Evolutionary conservation across 1,140 invertebrate genomes (phyloP).

Genomic region (Holotrichia oblita): DNA sequence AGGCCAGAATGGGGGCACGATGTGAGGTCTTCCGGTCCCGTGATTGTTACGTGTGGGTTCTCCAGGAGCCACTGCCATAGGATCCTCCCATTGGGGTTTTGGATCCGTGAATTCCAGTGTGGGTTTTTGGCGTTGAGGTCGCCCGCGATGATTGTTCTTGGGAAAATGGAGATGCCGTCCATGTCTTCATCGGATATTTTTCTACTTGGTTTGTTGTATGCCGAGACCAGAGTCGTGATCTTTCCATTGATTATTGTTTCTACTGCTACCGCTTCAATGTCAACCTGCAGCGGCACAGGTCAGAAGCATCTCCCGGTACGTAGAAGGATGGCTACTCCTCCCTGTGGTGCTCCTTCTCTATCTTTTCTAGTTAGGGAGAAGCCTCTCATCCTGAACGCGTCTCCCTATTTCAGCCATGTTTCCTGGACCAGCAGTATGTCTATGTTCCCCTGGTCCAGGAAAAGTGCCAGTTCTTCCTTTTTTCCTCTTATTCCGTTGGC

Average conservation of each 20-base stretch:
- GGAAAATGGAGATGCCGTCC: not conserved
- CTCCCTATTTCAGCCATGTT: slow-evolving; percentile 6
- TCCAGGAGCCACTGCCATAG: not conserved
- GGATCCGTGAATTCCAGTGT: not conserved
- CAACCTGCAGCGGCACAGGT: not conserved
- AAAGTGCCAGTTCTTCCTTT: slow-evolving; percentile 7
- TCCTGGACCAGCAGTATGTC: not conserved
- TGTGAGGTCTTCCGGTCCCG: not conserved
- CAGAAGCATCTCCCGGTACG: not conserved
- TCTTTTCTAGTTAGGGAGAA: not conserved
- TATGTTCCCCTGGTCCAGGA: not conserved
- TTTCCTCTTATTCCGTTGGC: not conserved
- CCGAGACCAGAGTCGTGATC: not conserved
- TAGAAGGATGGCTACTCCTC: slow-evolving; percentile 28
- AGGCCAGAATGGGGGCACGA: not conserved
- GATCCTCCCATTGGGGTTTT: slow-evolving; percentile 18
- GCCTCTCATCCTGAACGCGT: not conserved
- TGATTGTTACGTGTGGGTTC: not conserved
- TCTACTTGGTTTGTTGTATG: not conserved
- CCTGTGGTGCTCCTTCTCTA: not conserved
- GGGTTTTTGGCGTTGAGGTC: slow-evolving; percentile 33
- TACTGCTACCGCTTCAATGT: not conserved
- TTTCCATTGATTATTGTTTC: not conserved
- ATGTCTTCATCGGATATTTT: not conserved
- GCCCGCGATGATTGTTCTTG: not conserved